These are phyloP conservation scores for Theodoxus fluviatilis DNA, from an alignment of 2,888 invertebrate species.

Conservation along the genomic window DNA sequence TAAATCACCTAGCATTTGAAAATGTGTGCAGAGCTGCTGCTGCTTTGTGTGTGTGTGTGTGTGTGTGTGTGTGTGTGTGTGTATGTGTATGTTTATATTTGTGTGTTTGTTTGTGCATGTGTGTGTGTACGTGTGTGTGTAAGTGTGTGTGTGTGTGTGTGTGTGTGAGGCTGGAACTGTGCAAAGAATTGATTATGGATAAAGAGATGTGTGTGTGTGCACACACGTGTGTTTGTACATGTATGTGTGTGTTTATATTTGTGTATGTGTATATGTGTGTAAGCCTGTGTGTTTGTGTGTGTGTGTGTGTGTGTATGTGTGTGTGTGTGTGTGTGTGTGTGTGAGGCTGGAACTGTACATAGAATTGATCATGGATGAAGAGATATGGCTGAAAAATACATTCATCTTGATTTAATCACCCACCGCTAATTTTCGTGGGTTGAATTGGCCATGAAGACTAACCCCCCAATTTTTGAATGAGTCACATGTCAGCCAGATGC, in stretches of 20 bases:
- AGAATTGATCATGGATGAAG: no score
- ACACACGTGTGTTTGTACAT: neutral
- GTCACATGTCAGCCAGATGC: no score
- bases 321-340: no score
- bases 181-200: neutral
- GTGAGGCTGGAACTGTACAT: no score
- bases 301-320: no score
- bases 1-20: neutral
- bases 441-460: no score
- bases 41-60: neutral
- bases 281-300: no score
- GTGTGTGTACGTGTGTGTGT: neutral
- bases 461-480: no score
- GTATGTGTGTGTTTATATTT: constrained; percentile 4
- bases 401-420: no score
- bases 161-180: neutral
- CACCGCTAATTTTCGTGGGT: no score
- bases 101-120: neutral
- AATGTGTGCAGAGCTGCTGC: neutral
- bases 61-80: neutral
- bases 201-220: neutral
- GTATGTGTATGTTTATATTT: constrained; percentile 5
- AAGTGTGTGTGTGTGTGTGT: neutral
- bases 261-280: no score
- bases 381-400: no score